These are phyloP conservation scores for Calidris pugnax DNA, from an alignment of 2,113 vertebrate genomes.

Conservation along the genomic window DNA sequence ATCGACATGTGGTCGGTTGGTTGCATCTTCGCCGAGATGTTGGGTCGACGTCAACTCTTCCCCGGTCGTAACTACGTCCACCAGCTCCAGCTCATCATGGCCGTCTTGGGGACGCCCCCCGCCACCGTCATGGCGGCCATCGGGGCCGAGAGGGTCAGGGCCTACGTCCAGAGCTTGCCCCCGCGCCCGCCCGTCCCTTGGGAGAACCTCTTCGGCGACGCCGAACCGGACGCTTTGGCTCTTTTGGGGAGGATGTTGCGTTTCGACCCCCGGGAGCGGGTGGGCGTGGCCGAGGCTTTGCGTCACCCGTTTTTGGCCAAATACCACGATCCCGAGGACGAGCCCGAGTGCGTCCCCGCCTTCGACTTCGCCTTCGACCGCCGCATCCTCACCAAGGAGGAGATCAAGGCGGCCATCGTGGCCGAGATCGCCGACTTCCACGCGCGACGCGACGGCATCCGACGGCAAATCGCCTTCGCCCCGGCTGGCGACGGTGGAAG, in stretches of 20 bases:
- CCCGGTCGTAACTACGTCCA: slow-evolving; percentile 92
- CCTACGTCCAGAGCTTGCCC: slow-evolving; percentile 89
- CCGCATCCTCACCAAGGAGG: slow-evolving; percentile 78
- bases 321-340: slow-evolving; percentile 91
- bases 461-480: slow-evolving; percentile 76
- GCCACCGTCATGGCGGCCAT: slow-evolving; percentile 84
- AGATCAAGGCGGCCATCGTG: slow-evolving; percentile 92
- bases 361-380: slow-evolving; percentile 95
- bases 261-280: slow-evolving; percentile 86
- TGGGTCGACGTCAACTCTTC: slow-evolving; percentile 90
- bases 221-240: slow-evolving; percentile 82
- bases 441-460: slow-evolving; percentile 79
- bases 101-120: slow-evolving; percentile 87
- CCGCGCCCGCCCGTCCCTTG: slow-evolving; percentile 82
- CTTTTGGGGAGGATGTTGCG: slow-evolving; percentile 83
- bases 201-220: slow-evolving; percentile 80
- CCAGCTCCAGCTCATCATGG: slow-evolving; percentile 92
- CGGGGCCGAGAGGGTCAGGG: slow-evolving; percentile 88
- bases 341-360: slow-evolving; percentile 91
- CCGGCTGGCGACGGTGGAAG: background rate
- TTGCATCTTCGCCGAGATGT: slow-evolving; percentile 96
- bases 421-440: slow-evolving; percentile 92
- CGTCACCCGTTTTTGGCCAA: slow-evolving; percentile 87
- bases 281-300: slow-evolving; percentile 84
- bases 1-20: slow-evolving; percentile 97